These are phyloP conservation scores for Embidobia sp. DNA, from an alignment of 2,888 invertebrate genomes.

Conservation along the genomic window DNA sequence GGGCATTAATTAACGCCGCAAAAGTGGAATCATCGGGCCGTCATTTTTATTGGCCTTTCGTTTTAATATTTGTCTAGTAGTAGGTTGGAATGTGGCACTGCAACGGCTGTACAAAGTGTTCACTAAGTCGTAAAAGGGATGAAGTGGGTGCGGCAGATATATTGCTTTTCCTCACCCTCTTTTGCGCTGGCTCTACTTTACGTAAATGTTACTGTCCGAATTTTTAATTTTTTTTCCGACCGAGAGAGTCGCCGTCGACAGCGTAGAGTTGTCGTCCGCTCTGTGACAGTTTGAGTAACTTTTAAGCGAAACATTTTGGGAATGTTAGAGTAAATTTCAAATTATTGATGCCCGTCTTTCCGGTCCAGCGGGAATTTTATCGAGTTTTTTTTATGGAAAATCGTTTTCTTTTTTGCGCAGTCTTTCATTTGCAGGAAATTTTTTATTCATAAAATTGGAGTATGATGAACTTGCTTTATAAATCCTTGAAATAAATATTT, in stretches of 20 bases:
- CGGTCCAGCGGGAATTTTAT: no score
- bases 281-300: slow-evolving; percentile 5
- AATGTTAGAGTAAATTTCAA: not conserved
- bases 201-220: slow-evolving; percentile 57
- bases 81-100: slow-evolving; percentile 35
- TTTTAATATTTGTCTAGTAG: slow-evolving; percentile 65
- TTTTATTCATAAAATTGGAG: no score
- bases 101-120: slow-evolving; percentile 52
- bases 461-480: no score
- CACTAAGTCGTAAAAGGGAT: slow-evolving; percentile 59
- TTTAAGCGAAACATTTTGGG: not conserved
- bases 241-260: slow-evolving; percentile 4
- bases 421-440: no score
- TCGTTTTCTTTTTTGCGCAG: no score
- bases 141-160: slow-evolving; percentile 56
- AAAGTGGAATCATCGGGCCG: slow-evolving; percentile 56
- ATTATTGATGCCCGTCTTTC: no score
- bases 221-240: slow-evolving; percentile 36
- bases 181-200: slow-evolving; percentile 49
- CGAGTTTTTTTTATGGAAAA: no score
- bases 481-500: no score
- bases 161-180: slow-evolving; percentile 55
- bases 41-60: slow-evolving; percentile 67
- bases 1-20: not conserved
- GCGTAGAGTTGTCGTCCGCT: not conserved